Evolutionary conservation across 2,113 vertebrate genomes (phyloP).

Genomic region (Mastomys natalensis): DNA sequence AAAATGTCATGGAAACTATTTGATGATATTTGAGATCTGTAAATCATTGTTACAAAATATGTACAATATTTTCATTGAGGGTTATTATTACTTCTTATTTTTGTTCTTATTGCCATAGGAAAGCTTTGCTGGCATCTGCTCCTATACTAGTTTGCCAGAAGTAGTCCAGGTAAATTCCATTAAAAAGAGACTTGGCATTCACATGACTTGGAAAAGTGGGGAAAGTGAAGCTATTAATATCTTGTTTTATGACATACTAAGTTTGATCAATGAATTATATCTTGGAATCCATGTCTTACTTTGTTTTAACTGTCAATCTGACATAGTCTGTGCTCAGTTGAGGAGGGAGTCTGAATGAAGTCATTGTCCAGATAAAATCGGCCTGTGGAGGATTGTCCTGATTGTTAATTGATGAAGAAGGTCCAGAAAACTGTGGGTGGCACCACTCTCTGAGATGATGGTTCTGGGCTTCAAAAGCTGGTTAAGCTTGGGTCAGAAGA

Average conservation of each 20-base stretch:
- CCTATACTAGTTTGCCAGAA: neutral
- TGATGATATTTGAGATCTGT: neutral
- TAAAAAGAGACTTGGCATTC: neutral
- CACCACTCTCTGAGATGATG: no score
- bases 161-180: neutral
- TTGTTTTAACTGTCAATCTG: neutral
- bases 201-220: neutral
- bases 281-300: neutral
- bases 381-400: neutral
- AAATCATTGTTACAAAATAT: neutral
- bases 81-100: neutral
- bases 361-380: neutral
- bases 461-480: neutral
- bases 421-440: neutral
- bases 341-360: neutral
- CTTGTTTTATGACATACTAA: neutral
- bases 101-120: neutral
- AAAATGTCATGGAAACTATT: neutral
- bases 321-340: neutral
- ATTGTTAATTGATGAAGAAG: neutral
- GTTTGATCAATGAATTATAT: neutral
- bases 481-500: no score
- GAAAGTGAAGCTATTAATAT: neutral
- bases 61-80: neutral
- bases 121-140: neutral